Percentiles rank a stretch among this genome's conserved stretches.
These are phyloP conservation scores for Cryptotis parvus DNA, from an alignment of 2,113 vertebrate species.

Conservation along the genomic window DNA sequence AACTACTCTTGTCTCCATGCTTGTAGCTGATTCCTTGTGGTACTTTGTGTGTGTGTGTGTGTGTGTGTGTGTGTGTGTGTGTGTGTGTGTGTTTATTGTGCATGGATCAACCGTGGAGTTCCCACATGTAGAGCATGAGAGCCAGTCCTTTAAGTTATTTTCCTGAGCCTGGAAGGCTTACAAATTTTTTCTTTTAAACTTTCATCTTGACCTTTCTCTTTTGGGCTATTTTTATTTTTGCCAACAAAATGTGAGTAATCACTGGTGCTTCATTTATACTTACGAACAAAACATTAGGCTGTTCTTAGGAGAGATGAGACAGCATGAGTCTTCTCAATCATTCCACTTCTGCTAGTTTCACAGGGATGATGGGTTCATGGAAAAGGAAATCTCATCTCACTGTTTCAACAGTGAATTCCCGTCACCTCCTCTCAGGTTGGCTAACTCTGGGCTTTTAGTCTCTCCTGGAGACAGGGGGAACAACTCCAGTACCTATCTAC, in stretches of 20 bases:
- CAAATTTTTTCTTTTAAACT: not conserved
- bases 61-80: no score
- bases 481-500: no score
- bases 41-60: no score
- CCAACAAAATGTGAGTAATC: not conserved
- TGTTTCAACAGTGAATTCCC: not conserved
- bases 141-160: no score
- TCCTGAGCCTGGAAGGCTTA: not conserved
- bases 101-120: no score
- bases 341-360: not conserved
- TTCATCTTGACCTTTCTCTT: not conserved
- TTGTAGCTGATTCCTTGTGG: no score
- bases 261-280: constrained; percentile 13
- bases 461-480: no score
- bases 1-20: no score
- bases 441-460: no score
- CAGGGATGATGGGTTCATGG: not conserved
- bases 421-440: no score
- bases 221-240: not conserved
- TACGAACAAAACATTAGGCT: not conserved
- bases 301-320: not conserved
- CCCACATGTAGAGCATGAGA: no score
- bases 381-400: not conserved
- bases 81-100: no score
- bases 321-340: not conserved